These are phyloP conservation scores for Leptobrachium leishanense DNA, from an alignment of 2,113 vertebrate genomes.

Conservation along the genomic window DNA sequence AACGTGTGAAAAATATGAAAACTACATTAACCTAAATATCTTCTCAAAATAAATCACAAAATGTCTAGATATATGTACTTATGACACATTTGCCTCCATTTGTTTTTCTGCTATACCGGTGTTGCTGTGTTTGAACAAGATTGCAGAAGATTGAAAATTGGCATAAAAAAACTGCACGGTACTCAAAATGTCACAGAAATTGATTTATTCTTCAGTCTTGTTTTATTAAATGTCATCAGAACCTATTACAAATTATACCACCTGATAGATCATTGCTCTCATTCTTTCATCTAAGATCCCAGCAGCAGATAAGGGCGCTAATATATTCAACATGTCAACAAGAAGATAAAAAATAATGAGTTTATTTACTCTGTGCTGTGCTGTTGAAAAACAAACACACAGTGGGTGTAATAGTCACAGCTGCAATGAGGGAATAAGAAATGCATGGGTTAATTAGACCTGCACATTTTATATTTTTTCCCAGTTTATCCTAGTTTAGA, in stretches of 20 bases:
- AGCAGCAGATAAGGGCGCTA: slow-evolving; percentile 33
- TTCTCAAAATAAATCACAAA: too few relatives aligned
- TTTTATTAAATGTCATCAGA: slow-evolving; percentile 48
- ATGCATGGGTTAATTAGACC: neutral
- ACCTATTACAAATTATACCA: slow-evolving; percentile 44
- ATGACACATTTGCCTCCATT: slow-evolving; percentile 1
- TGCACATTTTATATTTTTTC: too few relatives aligned
- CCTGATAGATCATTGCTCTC: slow-evolving; percentile 43
- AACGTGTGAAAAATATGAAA: too few relatives aligned
- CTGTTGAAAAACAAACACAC: neutral
- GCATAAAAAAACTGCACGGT: slow-evolving; percentile 6
- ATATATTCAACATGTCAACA: slow-evolving; percentile 39
- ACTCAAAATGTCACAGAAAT: slow-evolving; percentile 39
- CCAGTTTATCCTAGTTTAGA: too few relatives aligned
- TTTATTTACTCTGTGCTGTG: slow-evolving; percentile 34
- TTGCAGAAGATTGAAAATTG: neutral
- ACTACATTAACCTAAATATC: too few relatives aligned
- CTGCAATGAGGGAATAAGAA: neutral
- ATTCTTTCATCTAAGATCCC: slow-evolving; percentile 14
- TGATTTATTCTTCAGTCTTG: slow-evolving; percentile 36
- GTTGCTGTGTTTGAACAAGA: neutral
- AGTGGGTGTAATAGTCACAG: neutral
- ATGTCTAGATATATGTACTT: slow-evolving; percentile 3
- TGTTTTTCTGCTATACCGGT: neutral
- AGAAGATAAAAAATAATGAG: slow-evolving; percentile 34